A percentile compares a stretch with the other conserved stretches of the same genome.
Conservation (phyloP, 2,797 vertebrate species). For the Leptatherina wallacei region DNA sequence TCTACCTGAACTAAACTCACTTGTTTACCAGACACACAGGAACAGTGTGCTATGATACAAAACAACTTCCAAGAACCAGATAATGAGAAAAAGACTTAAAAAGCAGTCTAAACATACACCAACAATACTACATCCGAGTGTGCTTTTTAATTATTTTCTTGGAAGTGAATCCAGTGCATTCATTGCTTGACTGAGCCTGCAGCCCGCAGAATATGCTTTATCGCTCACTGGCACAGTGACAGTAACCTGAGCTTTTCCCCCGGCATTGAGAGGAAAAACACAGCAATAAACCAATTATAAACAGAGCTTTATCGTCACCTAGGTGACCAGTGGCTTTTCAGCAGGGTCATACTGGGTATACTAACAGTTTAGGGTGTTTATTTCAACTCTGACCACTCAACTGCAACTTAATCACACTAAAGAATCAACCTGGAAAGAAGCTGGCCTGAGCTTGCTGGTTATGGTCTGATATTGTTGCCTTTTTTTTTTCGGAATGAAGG, state of each 20-base stretch:
- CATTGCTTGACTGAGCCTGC: slow-evolving; percentile 63
- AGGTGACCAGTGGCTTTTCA: slow-evolving; percentile 66
- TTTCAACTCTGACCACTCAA: slow-evolving; percentile 56
- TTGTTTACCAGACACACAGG: slow-evolving; percentile 46
- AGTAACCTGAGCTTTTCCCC: slow-evolving; percentile 70
- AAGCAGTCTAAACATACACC: slow-evolving; percentile 60
- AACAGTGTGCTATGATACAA: slow-evolving; percentile 43
- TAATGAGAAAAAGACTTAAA: slow-evolving; percentile 16
- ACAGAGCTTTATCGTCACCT: slow-evolving; percentile 70
- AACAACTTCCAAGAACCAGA: slow-evolving; percentile 37
- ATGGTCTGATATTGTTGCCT: not conserved
- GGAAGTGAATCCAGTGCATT: slow-evolving; percentile 65
- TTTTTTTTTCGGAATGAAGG: slow-evolving; percentile 1
- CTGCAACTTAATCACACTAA: slow-evolving; percentile 48
- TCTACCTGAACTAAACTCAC: slow-evolving; percentile 41
- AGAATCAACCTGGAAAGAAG: slow-evolving; percentile 31
- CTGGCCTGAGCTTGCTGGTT: slow-evolving; percentile 4
- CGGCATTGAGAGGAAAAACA: slow-evolving; percentile 65
- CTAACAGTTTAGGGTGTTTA: slow-evolving; percentile 65
- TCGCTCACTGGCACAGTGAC: slow-evolving; percentile 66
- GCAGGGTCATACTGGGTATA: slow-evolving; percentile 72
- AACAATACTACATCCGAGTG: slow-evolving; percentile 44
- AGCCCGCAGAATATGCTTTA: slow-evolving; percentile 60
- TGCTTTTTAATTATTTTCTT: slow-evolving; percentile 62
- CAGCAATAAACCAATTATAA: slow-evolving; percentile 81